Conservation (phyloP, 1,140 invertebrate species). For the Cylas formicarius region DNA sequence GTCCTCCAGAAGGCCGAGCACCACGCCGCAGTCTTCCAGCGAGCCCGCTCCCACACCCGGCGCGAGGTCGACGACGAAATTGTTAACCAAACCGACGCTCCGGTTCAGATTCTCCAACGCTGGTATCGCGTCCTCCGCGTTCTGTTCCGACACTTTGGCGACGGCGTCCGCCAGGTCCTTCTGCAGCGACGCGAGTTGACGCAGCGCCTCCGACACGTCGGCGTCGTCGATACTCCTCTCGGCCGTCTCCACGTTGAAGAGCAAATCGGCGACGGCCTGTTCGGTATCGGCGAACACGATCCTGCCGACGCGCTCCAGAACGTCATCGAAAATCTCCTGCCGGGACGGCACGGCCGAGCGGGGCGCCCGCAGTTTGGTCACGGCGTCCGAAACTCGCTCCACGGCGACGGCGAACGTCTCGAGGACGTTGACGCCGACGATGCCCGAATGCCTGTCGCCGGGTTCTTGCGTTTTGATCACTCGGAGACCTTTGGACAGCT, state of each 20-base stretch:
- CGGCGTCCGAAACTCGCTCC: conserved; percentile 10
- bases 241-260: conserved; percentile 36
- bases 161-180: conserved; percentile 35
- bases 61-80: conserved; percentile 33
- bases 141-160: conserved; percentile 24
- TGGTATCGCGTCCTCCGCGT: conserved; percentile 30
- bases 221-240: conserved; percentile 29
- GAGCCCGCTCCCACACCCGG: conserved; percentile 25
- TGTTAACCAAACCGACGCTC: conserved; percentile 35
- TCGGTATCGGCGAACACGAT: conserved; percentile 35
- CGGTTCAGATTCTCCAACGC: conserved; percentile 35
- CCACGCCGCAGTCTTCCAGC: conserved; percentile 37
- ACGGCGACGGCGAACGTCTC: conserved; percentile 45
- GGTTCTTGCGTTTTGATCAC: conserved; percentile 34
- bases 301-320: conserved; percentile 37
- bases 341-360: conserved; percentile 2
- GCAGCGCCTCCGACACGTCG: conserved; percentile 31
- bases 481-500: conserved; percentile 45
- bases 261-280: conserved; percentile 33
- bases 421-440: conserved; percentile 41
- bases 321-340: conserved; percentile 37
- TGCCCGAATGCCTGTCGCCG: conserved; percentile 20
- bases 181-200: conserved; percentile 35
- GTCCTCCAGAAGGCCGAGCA: conserved; percentile 39
- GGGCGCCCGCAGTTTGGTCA: conserved; percentile 8